Evolutionary conservation across 2,797 vertebrate genomes (phyloP), one percentile per base, ranked within the genome.

Genomic region (Hylomyscus alleni): DNA sequence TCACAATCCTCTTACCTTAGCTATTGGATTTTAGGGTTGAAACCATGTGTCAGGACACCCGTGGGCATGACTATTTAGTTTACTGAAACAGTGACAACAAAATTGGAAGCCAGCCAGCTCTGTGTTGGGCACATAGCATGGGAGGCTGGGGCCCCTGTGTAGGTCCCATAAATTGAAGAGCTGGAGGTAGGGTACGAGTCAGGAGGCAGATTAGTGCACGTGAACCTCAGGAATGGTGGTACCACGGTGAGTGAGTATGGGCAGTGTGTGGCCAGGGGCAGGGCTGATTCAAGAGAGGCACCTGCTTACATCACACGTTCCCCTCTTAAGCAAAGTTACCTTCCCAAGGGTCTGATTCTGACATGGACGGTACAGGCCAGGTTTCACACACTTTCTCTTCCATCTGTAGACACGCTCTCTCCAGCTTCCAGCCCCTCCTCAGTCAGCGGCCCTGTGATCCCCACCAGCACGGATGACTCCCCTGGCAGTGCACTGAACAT

Each of bases 341-440:
- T 4, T 37, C 78, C 60, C 72, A 12, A 2, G 4, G 56, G 6
- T 26, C 14, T 6, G 15, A 4, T 22, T 6, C 10, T 3, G 56
- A 24, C 31, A 0, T 0, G 0, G 17, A 14, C 8, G 1, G 14
- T 0, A 11, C 19, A 4, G 34, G 8, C 1, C 26, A 22, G 84
- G 65, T 87, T 40, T 95, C 96, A 80, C 90, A 93, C 62, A 3
- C 65, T 77, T 95, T 96, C 90, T 93, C 52, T 97, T 97, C 76
- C 95, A 91, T 83, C 96, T 95, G 80, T 82, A 99, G 99, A 99
- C 96, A 99, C 99, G 47, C 98, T 99, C 91, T 99, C 99, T 29
- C 99, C 99, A 76, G 99, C 99, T 11, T 99, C 99, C 78, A 99
- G 99, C 97, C 99, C 99, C 22, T 99, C 99, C 0, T 99, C 99